A percentile compares a stretch with the other conserved stretches of the same genome.
Conservation (phyloP, 1,140 invertebrate genomes). For the Phenacoccus solenopsis region DNA sequence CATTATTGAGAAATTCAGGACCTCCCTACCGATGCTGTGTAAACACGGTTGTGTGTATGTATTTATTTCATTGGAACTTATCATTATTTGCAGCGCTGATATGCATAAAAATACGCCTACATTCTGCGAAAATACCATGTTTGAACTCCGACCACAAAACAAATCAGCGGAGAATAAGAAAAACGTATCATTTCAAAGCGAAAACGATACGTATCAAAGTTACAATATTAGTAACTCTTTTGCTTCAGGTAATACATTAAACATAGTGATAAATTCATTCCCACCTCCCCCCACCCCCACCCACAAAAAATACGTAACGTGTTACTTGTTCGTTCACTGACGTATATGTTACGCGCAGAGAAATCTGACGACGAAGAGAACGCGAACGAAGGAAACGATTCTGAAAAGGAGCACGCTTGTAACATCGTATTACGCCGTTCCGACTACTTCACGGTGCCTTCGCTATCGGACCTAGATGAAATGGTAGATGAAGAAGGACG, state of each 20-base stretch:
- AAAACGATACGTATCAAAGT: neutral
- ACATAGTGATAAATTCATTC: too few relatives aligned
- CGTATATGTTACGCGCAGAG: neutral
- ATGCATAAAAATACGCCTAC: neutral
- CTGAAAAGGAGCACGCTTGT: neutral
- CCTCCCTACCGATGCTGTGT: too few relatives aligned
- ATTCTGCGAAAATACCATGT: neutral
- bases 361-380: neutral
- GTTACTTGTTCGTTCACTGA: too few relatives aligned
- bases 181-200: neutral
- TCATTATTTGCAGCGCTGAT: neutral
- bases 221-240: neutral
- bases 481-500: constrained; percentile 53
- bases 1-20: too few relatives aligned
- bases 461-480: constrained; percentile 54
- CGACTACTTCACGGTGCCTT: constrained; percentile 78
- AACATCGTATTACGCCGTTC: constrained; percentile 50
- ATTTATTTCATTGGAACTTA: too few relatives aligned
- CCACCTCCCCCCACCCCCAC: too few relatives aligned
- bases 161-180: neutral
- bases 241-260: too few relatives aligned
- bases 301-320: too few relatives aligned
- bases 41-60: too few relatives aligned
- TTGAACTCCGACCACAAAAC: neutral
- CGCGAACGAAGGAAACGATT: neutral